These are phyloP conservation scores for Micromys minutus DNA, from an alignment of 2,113 vertebrate species.

Conservation along the genomic window DNA sequence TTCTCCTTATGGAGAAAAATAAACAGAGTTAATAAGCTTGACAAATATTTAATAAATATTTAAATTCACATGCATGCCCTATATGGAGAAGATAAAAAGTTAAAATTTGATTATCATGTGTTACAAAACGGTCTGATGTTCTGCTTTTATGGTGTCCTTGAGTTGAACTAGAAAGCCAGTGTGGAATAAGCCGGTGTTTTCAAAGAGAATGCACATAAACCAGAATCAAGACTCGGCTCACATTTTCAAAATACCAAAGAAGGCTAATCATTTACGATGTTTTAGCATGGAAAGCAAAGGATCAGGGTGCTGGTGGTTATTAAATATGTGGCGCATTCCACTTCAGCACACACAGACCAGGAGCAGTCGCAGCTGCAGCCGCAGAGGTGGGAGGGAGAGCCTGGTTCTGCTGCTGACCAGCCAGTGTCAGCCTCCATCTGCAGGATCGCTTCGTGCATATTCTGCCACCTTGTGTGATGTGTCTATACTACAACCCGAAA, in stretches of 20 bases:
- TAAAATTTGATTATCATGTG: constrained; percentile 72
- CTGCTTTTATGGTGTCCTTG: constrained; percentile 78
- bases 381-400: constrained; percentile 19
- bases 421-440: constrained; percentile 8
- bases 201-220: constrained; percentile 74
- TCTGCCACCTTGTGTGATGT: constrained; percentile 89
- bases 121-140: constrained; percentile 80
- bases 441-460: constrained; percentile 78
- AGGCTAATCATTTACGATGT: constrained; percentile 75
- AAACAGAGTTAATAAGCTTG: constrained; percentile 58
- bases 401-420: constrained; percentile 14
- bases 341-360: not conserved
- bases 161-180: constrained; percentile 79
- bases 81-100: constrained; percentile 80
- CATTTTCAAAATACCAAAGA: constrained; percentile 67
- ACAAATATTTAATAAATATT: constrained; percentile 61
- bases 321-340: constrained; percentile 47
- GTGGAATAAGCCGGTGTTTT: constrained; percentile 77
- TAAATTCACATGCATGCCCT: constrained; percentile 68
- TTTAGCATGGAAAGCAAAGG: constrained; percentile 74
- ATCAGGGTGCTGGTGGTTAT: constrained; percentile 65
- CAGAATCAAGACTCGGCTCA: not conserved
- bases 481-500: constrained; percentile 84
- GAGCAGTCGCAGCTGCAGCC: not conserved
- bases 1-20: constrained; percentile 72